A percentile compares a stretch with the other conserved stretches of the same genome.
phyloP scores from a whole-genome alignment of 2,797 vertebrate species.

The Xenopus petersii region DNA sequence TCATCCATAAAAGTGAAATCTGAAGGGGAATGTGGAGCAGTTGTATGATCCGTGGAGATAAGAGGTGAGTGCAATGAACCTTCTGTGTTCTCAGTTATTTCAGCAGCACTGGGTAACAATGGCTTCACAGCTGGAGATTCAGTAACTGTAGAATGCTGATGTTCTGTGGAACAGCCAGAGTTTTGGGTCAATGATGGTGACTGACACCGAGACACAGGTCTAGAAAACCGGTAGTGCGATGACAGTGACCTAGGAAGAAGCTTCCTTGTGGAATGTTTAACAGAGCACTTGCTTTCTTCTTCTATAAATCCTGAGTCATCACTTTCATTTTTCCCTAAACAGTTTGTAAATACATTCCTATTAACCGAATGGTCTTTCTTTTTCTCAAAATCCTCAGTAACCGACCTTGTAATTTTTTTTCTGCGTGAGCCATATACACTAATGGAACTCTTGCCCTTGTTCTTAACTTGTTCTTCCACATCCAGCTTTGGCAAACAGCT shows the following conservation, averaged over 20 bases:
- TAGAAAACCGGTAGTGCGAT: slow-evolving; percentile 86
- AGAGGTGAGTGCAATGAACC: slow-evolving; percentile 86
- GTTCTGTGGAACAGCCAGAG: slow-evolving; percentile 58
- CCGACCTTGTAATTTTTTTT: slow-evolving; percentile 90
- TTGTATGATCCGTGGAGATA: slow-evolving; percentile 88
- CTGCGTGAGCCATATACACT: slow-evolving; percentile 81
- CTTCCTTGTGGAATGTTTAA: slow-evolving; percentile 80
- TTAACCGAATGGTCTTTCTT: slow-evolving; percentile 71
- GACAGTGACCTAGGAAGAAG: slow-evolving; percentile 93
- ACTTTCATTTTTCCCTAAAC: slow-evolving; percentile 85
- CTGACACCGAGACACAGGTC: slow-evolving; percentile 61
- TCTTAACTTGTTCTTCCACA: slow-evolving; percentile 70
- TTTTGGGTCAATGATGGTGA: slow-evolving; percentile 64
- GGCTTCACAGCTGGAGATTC: slow-evolving; percentile 64
- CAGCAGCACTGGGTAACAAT: slow-evolving; percentile 72
- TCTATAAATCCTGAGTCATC: slow-evolving; percentile 94
- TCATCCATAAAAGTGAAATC: slow-evolving; percentile 89
- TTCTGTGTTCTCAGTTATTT: slow-evolving; percentile 72
- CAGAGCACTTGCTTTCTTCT: slow-evolving; percentile 73
- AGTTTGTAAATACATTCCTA: slow-evolving; percentile 94
- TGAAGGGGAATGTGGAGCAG: slow-evolving; percentile 85
- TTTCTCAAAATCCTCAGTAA: slow-evolving; percentile 91
- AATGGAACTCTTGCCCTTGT: slow-evolving; percentile 82
- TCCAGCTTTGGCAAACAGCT: slow-evolving; percentile 62
- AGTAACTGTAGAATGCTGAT: slow-evolving; percentile 55